Evolutionary conservation across 2,113 vertebrate genomes (phyloP).

Genomic region (Phyllostomus hastatus): DNA sequence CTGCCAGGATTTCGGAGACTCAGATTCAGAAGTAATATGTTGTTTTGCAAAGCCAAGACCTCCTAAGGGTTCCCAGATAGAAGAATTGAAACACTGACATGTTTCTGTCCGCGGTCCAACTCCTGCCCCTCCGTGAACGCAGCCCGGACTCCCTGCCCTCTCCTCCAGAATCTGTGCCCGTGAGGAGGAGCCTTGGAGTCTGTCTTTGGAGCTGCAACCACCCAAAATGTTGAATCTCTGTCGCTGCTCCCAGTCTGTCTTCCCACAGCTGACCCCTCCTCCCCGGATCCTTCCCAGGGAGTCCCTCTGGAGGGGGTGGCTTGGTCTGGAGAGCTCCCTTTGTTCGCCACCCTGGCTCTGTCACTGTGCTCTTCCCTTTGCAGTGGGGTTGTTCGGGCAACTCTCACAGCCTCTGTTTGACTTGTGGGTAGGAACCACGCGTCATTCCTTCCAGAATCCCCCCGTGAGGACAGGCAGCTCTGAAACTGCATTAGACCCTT

Average conservation of each 20-base stretch:
- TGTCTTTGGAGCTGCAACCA: conserved; percentile 52
- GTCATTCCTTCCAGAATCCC: rapidly evolving
- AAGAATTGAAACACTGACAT: conserved; percentile 84
- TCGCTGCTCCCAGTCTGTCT: conserved; percentile 29
- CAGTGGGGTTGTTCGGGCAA: too few species aligned
- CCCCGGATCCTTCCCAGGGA: conserved; percentile 55
- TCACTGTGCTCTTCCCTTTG: neutral
- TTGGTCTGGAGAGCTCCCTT: rapidly evolving
- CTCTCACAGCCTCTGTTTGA: neutral
- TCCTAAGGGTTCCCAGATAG: conserved; percentile 86
- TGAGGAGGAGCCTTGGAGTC: conserved; percentile 44
- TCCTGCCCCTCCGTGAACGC: conserved; percentile 63
- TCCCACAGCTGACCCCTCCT: conserved; percentile 60
- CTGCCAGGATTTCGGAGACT: conserved; percentile 82
- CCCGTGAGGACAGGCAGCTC: conserved; percentile 45
- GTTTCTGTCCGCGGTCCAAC: conserved; percentile 80
- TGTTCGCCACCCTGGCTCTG: neutral
- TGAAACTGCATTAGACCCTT: conserved; percentile 55
- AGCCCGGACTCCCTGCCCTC: conserved; percentile 54
- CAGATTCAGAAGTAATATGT: conserved; percentile 83
- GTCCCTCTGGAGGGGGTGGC: neutral
- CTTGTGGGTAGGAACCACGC: too few species aligned
- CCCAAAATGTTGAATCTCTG: conserved; percentile 47
- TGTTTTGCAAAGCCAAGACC: conserved; percentile 85
- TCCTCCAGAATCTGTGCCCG: conserved; percentile 49